Conservation (phyloP, 2,113 vertebrate species). For the Pristiophorus japonicus region DNA sequence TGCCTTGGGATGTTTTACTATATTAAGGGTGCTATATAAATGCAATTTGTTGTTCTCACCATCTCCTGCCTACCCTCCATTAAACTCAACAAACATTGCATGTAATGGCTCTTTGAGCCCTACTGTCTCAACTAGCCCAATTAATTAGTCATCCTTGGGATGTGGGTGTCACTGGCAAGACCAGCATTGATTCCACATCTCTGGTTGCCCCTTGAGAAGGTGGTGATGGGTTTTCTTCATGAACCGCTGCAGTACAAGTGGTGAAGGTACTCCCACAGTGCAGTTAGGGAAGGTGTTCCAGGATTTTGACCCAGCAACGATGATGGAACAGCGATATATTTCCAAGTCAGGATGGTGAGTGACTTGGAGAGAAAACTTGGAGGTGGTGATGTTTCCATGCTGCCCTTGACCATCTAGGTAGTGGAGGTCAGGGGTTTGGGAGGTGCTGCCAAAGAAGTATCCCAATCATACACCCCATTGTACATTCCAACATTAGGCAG, state of each 20-base stretch:
- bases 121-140: background rate
- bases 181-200: background rate
- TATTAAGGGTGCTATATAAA: background rate
- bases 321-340: background rate
- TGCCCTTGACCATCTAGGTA: background rate
- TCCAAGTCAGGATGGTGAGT: background rate
- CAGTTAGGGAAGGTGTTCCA: background rate
- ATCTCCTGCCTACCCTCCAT: background rate
- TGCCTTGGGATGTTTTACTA: no score
- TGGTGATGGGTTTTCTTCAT: background rate
- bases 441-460: background rate
- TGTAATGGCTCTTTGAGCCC: no score
- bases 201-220: no score
- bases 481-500: background rate
- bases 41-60: background rate
- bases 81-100: background rate
- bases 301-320: background rate
- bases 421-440: background rate
- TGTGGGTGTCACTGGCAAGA: background rate
- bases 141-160: background rate
- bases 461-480: background rate
- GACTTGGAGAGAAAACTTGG: background rate
- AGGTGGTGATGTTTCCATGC: background rate
- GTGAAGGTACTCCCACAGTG: background rate
- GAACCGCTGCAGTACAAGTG: background rate